Evolutionary conservation across 1,140 invertebrate genomes (phyloP), one percentile per base, ranked within the genome.

Genomic region (Matsumurasca onukii): DNA sequence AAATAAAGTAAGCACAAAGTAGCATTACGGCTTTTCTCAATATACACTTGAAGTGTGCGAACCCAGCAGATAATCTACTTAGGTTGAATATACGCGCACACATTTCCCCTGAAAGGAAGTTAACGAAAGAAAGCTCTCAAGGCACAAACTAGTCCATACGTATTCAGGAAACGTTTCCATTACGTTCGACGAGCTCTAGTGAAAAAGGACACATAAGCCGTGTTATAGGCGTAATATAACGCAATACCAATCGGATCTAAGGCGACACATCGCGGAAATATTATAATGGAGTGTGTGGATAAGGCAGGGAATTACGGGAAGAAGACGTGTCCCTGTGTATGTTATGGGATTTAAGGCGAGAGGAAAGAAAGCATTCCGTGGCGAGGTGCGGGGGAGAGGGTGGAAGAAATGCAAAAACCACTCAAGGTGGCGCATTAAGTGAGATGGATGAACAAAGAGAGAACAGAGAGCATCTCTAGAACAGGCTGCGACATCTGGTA

Each of bases 341-440:
- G 55, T 59, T 59, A 59, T 29, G 30, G 55, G 55, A 59, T 59
- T 59, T 59, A 59, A 25, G 55, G 55, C 5, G 24, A 29, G 12
- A 52, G 12, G 55, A 39, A 27, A 9, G 55, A 59, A 59, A 59
- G 55, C 24, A 27, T 59, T 27, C 55, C 55, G 55, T 27, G 30
- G 55, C 25, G 55, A 59, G 12, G 20, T 9, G n/a, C n/a, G 34
- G 34, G 20, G 49, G 25, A 29, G 24, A 24, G 55, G 55, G 55
- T 29, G 55, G n/a, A 59, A 52, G 12, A 52, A 59, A 59, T 59
- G 55, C 55, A 59, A 59, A 59, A 59, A 59, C 55, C 55, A 59
- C 55, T 59, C 55, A 59, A 27, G 13, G 24, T 59, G 5, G 25
- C 25, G 25, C 55, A 59, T 59, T 59, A 59, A 59, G 55, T 59